Base-by-base conservation (phyloP, 2,113 vertebrate genomes). In the Grammomys surdaster region DNA sequence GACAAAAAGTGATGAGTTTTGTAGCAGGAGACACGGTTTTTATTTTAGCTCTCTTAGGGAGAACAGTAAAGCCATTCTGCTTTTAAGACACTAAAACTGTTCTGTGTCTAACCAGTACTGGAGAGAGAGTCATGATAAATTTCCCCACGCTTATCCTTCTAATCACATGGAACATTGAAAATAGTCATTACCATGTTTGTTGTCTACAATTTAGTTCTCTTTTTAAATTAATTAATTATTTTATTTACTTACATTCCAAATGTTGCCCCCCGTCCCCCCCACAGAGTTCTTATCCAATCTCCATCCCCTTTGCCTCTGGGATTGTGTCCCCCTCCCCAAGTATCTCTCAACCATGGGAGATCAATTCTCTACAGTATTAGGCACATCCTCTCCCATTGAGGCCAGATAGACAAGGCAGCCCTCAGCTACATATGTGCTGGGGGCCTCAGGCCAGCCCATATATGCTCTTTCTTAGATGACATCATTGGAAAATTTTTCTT, bases 1-100 rank as follows among this genome's bases (percentile, higher is more conserved):
- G 67, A 95, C 85, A 93, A 89, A 8, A 89, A 89, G 58, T 70
- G 67, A 90, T 96, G 51, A 33, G 5, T 86, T 87, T 90, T 93
- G 4, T 28, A 40, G 19, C 33, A 16, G 36, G 90, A 92, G 75
- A 46, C 36, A 80, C 56, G 60, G 87, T 69, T 75, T 51, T 96
- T 75, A 56, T 56, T 56, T 56, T 26, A 96, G 56, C 12, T 90
- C 78, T 65, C 90, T 92, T 48, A 73, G 72, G 67, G 75, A 78
- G 91, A 91, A 69, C 16, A 91, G 67, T 95, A 14, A 60, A 24
- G 36, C 60, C 28, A 54, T 28, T 85, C 20, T 58, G 10, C 54
- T 90, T 92, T 93, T 51, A 58, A 88, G 63, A 78, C 5, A 67
- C 76, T 82, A n/a, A n/a, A 77, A 82, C 19, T 22, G 7, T 60